Evolutionary conservation across 1,140 invertebrate genomes (phyloP), one percentile per base, ranked within the genome.

Genomic region (Harlomillsia oculata): DNA sequence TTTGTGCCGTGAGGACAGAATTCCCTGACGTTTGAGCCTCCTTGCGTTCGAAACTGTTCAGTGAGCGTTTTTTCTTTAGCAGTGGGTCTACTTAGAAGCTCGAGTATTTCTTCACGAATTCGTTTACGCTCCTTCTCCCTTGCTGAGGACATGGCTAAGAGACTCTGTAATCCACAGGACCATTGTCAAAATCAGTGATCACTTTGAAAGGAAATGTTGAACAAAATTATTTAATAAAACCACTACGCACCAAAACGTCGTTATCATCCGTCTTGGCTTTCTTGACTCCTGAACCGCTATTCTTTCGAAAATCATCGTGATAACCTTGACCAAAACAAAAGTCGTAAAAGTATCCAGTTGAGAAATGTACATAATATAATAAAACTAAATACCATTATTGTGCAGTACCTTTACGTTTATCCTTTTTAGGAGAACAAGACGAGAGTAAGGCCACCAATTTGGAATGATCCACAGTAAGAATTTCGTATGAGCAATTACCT

Each of bases 1-100:
- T 85, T 81, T 1, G 93, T 97, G 21, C 92, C 93, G 72, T 93
- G 89, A 6, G 88, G 87, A 74, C 94, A 98, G 73, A 96, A 98
- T 71, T 97, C 92, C 57, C 78, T 71, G 8, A 65, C 63, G n/a
- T 44, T 55, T 11, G 51, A 71, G 74, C 82, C 92, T 68, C 91
- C 91, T 77, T 94, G 89, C 14, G 92, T 96, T 67, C 89, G 83
- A 71, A 97, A 98, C 65, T 90, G 82, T 74, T 97, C 91, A 14
- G 91, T 87, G 18, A 97, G 73, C 0, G 85, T 91, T 67, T 85
- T 82, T 71, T 98, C 93, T 75, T 97, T 97, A 2, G 91, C 92
- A 3, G 92, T 96, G 20, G 92, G 92, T 72, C 93, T 93, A 61
- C 89, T 94, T 0, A 98, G 72, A 6, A 98, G 72, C 69, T 95